Base-by-base conservation (phyloP, 1,140 invertebrate species). In the Andrena cerasifolii region DNA sequence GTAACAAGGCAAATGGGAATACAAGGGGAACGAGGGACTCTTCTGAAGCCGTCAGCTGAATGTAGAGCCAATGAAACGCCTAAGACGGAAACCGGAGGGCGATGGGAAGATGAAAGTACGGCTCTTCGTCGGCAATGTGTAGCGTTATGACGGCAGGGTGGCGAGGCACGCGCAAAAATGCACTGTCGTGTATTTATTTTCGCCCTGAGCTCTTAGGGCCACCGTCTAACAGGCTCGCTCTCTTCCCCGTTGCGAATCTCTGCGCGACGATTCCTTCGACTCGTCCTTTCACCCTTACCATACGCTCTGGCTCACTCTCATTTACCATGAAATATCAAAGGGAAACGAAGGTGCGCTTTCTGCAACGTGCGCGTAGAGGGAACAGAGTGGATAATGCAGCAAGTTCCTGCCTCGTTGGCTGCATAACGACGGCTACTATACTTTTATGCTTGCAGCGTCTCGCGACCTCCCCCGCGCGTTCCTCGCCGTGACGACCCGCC, bases 31-130 rank as follows among this genome's bases (percentile, higher is more conserved):
- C 49, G 33, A 40, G 51, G 26, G 54, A 73, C 31, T 14, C 54
- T 14, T 63, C 26, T 18, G 59, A 65, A 33, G 43, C 14, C 4
- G 36, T n/a, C 61, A 33, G 59, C 47, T 53, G 61, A 74, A 74
- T 65, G 53, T 12, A 65, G 81, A 66, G 65, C 36, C 58, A 58
- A 81, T 77, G 71, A 82, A 82, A 81, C 58, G 59, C 18, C 24
- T n/a, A 43, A 53, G 65, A 80, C 75, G 33, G 67, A 72, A 62
- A 78, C 59, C 45, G 73, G 14, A 53, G 53, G 43, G 16, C 45
- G 47, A 78, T 53, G 63, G 61, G 36, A 78, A 67, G 73, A 82
- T 62, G 59, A 67, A 83, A 83, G 49, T 71, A 26, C 47, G 61
- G 47, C 63, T 28, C 51, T 28, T 51, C 40, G 6, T 14, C 5